These are phyloP conservation scores for Sinotaia quadrata DNA, from an alignment of 2,888 invertebrate species.

Conservation along the genomic window DNA sequence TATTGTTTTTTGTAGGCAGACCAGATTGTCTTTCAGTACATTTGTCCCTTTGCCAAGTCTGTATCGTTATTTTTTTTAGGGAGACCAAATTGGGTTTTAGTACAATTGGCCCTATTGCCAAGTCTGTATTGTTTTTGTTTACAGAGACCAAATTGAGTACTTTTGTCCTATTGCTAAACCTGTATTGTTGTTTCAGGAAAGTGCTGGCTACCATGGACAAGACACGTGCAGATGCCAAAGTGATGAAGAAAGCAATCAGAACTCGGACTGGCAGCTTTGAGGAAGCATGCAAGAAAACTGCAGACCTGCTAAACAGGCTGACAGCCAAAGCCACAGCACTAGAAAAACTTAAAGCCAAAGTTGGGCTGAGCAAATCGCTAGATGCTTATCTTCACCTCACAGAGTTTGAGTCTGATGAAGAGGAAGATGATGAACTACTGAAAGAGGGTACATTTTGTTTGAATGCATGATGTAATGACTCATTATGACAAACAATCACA, in stretches of 20 bases:
- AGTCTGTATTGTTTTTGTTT: background rate
- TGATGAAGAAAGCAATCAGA: constrained; percentile 69
- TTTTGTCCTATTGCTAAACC: background rate
- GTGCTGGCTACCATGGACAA: constrained; percentile 70
- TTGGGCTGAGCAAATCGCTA: constrained; percentile 66
- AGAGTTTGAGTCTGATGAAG: constrained; percentile 66
- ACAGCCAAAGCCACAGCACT: constrained; percentile 67
- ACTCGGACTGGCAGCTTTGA: constrained; percentile 65
- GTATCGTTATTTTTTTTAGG: too few species aligned
- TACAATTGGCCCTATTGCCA: too few species aligned
- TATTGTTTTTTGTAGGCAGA: too few species aligned
- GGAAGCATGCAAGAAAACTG: constrained; percentile 62
- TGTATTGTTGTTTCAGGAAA: constrained; percentile 52
- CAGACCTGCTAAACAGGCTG: constrained; percentile 59
- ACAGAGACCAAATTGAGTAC: too few species aligned
- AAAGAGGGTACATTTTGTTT: too few species aligned
- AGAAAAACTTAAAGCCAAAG: constrained; percentile 65
- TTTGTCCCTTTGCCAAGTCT: too few species aligned
- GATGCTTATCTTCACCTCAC: constrained; percentile 70
- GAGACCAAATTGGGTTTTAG: too few species aligned
- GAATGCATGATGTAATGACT: too few species aligned
- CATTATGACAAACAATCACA: too few species aligned
- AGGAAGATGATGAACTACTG: constrained; percentile 67
- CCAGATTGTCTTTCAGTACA: too few species aligned
- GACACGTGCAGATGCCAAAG: constrained; percentile 67